Evolutionary conservation across 2,797 vertebrate species (phyloP).

Genomic region (Lutjanus campechanus): DNA sequence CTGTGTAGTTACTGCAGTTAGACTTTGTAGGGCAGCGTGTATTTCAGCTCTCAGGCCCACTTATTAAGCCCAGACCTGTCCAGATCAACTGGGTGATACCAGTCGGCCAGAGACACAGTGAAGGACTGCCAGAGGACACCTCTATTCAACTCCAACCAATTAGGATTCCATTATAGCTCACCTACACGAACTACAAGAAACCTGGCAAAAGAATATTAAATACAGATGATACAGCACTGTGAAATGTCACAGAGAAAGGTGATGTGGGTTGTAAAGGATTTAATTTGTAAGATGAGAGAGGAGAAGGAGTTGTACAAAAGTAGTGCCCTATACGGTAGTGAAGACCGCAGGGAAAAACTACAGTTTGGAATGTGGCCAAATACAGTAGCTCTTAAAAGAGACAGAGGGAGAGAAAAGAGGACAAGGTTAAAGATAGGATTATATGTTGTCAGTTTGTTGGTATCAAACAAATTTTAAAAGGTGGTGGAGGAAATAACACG

Average conservation of each 20-base stretch:
- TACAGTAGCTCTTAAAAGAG: not conserved
- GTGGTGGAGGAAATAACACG: not conserved
- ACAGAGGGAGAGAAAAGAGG: not conserved
- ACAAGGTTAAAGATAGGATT: not conserved
- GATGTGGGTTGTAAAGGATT: conserved; percentile 17
- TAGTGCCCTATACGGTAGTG: not conserved
- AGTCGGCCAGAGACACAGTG: conserved; percentile 32
- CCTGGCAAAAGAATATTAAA: conserved; percentile 32
- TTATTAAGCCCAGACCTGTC: conserved; percentile 43
- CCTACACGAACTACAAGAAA: conserved; percentile 38
- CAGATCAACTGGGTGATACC: conserved; percentile 61
- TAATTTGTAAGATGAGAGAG: conserved; percentile 24
- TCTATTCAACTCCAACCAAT: conserved; percentile 44
- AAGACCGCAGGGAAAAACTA: not conserved
- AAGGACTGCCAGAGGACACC: conserved; percentile 74
- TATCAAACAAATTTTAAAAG: not conserved
- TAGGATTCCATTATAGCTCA: conserved; percentile 43
- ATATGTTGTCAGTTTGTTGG: conserved; percentile 1
- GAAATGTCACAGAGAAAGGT: conserved; percentile 25
- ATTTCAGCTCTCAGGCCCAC: conserved; percentile 19
- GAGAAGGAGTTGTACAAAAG: not conserved
- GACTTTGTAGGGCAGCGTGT: no score
- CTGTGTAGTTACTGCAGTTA: no score
- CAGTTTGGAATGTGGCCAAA: conserved; percentile 1
- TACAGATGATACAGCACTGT: conserved; percentile 7